Percentiles rank a stretch among this genome's conserved stretches.
These are phyloP conservation scores for Threskiornis aethiopicus DNA, from an alignment of 2,797 vertebrate genomes.

Conservation along the genomic window DNA sequence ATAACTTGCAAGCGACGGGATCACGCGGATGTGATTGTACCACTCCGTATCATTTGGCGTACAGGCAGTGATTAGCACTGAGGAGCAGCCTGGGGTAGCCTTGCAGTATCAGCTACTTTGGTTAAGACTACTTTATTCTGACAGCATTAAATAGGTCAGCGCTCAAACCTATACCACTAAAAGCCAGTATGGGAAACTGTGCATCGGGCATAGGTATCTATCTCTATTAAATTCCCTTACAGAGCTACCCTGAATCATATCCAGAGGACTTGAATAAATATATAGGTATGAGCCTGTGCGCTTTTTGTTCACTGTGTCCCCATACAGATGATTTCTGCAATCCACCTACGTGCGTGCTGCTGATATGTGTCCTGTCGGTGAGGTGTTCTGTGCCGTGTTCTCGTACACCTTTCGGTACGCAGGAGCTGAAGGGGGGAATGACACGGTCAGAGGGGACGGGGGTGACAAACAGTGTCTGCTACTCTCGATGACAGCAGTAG, in stretches of 20 bases:
- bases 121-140: not conserved
- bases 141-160: not conserved
- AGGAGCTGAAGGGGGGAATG: not conserved
- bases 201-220: accelerated
- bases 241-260: accelerated
- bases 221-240: accelerated
- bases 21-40: not conserved
- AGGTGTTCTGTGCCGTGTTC: not conserved
- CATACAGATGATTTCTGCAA: not conserved
- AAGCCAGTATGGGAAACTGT: not conserved
- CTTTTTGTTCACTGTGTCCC: not conserved
- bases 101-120: not conserved
- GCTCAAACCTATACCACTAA: not conserved
- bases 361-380: not conserved
- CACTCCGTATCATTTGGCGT: accelerated
- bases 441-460: not conserved
- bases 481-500: not conserved
- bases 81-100: not conserved
- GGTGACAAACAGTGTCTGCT: not conserved
- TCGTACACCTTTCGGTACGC: not conserved
- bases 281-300: accelerated
- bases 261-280: not conserved
- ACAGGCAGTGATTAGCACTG: not conserved
- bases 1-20: not conserved
- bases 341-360: accelerated